Evolutionary conservation across 2,113 vertebrate species (phyloP).

Genomic region (Ictidomys tridecemlineatus): DNA sequence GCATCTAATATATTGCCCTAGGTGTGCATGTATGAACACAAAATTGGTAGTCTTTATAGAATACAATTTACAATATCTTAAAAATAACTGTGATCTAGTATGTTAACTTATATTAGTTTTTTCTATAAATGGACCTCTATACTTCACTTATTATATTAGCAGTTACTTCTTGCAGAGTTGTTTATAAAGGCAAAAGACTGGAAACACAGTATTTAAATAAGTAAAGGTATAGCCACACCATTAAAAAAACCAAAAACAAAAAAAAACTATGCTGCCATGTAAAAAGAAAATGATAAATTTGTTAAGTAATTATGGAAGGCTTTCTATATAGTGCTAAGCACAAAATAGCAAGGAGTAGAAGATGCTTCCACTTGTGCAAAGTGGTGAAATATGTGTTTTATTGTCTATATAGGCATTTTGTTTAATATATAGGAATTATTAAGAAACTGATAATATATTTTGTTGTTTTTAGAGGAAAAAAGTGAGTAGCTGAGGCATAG

Average conservation of each 20-base stretch:
- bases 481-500: neutral
- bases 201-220: constrained; percentile 19
- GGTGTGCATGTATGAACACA: neutral
- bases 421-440: neutral
- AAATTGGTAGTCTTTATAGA: neutral
- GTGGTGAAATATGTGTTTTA: constrained; percentile 15
- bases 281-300: neutral
- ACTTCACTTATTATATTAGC: neutral
- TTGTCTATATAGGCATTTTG: neutral
- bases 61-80: neutral
- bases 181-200: constrained; percentile 35
- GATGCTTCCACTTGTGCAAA: neutral
- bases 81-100: neutral
- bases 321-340: neutral
- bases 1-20: neutral
- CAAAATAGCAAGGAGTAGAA: neutral
- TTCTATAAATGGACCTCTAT: neutral
- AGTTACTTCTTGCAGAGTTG: constrained; percentile 6
- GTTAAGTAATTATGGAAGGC: neutral
- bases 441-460: constrained; percentile 36
- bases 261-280: neutral
- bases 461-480: constrained; percentile 12
- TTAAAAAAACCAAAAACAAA: neutral
- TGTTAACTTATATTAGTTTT: neutral
- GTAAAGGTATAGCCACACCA: neutral